Base-by-base conservation (phyloP, 2,797 vertebrate species). In the Myotis pilosus region DNA sequence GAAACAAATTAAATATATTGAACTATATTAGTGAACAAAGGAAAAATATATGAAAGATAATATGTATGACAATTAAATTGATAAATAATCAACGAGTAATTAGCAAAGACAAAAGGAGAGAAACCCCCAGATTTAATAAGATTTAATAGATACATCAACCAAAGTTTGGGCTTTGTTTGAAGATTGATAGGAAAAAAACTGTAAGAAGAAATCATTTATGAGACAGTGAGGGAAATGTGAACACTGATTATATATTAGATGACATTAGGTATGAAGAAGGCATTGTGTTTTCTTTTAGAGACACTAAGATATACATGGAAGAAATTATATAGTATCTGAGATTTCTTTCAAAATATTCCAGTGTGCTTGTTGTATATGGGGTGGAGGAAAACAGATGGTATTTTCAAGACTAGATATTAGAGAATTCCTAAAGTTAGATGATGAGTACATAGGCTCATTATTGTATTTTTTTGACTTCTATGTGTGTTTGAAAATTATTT, bases 331-430 rank as follows among this genome's bases (percentile, higher is more conserved):
- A 28, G 22, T 55, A 6, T 19, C 49, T 81, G 83, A 84, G 22
- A 87, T 55, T 75, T 74, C 71, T n/a, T 75, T 94, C 53, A 84
- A 38, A 87, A 62, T 57, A 92, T 79, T 47, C n/a, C 28, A 64
- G 23, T 23, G 17, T 28, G 80, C 15, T 49, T 68, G 20, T 9
- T 68, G 36, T 6, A 51, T 17, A 41, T 30, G 51, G 41, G 4
- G 10, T 36, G 17, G 4, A 64, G 17, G 47, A 88, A 83, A 86
- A 41, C 8, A 71, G 38, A 68, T 16, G 4, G 1, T 13, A 51
- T 41, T 94, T 12, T 94, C 23, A 72, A 85, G 49, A 85, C 4
- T 23, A 68, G 66, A 19, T 33, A 78, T 60, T 5, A 79, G 12
- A 47, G n/a, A 49, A 91, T n/a, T 60, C 23, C 57, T 81, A 75